A percentile compares a stretch with the other conserved stretches of the same genome.
Evolutionary conservation across 1,140 invertebrate species (phyloP).

Genomic region (Drosophila lowei): DNA sequence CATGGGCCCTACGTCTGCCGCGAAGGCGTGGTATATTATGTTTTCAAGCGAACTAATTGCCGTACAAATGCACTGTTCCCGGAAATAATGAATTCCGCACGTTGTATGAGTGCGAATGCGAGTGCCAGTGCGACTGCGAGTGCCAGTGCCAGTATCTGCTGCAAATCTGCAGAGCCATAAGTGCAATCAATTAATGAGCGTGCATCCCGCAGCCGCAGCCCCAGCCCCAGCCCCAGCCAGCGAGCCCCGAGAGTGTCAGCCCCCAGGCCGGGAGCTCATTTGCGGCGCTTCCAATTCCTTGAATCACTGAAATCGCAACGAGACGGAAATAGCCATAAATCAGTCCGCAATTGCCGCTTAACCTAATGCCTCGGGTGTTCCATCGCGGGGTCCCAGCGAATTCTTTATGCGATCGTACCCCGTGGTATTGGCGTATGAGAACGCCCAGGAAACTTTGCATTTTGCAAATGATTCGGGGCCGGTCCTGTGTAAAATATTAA

Average conservation of each 20-base stretch:
- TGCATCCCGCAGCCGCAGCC: constrained; percentile 5
- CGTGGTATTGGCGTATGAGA: neutral
- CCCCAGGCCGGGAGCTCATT: constrained; percentile 70
- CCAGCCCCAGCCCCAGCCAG: neutral
- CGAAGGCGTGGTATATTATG: constrained; percentile 51
- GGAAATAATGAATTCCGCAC: constrained; percentile 80
- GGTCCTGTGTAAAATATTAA: neutral
- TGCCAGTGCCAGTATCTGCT: constrained; percentile 7
- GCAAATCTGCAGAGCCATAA: constrained; percentile 66
- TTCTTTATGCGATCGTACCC: constrained; percentile 3
- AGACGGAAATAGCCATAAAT: constrained; percentile 82
- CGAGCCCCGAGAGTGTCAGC: constrained; percentile 41
- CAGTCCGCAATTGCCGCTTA: constrained; percentile 72
- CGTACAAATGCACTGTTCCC: constrained; percentile 82
- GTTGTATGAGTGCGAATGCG: constrained; percentile 21
- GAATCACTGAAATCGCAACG: constrained; percentile 81
- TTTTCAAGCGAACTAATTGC: constrained; percentile 77
- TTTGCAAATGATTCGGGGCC: too few species aligned
- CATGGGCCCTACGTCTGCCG: constrained; percentile 44
- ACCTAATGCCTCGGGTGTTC: constrained; percentile 57
- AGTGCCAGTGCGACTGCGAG: constrained; percentile 10
- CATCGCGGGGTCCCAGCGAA: neutral
- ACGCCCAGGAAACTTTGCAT: constrained; percentile 4
- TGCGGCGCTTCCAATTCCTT: constrained; percentile 81
- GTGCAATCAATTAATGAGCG: constrained; percentile 75